Conservation (phyloP, 1,140 invertebrate species). For the Ganaspis sp. region DNA sequence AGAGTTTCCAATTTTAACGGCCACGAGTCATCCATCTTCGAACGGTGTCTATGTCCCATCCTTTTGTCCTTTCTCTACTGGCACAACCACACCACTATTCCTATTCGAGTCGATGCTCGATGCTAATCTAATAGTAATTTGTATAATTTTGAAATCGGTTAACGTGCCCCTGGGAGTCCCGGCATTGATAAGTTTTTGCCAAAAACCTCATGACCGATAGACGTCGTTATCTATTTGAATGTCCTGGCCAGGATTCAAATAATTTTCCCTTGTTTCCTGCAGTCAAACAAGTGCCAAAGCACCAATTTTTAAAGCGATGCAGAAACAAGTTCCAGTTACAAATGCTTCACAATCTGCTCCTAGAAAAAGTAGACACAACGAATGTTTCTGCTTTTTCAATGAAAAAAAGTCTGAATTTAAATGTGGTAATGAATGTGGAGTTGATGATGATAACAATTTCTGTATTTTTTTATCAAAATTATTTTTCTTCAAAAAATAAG, state of each 20-base stretch:
- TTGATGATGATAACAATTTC: no score
- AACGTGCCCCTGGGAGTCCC: constrained; percentile 42
- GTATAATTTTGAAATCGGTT: constrained; percentile 65
- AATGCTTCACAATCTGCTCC: no score
- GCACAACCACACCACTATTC: background rate
- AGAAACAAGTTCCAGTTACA: no score
- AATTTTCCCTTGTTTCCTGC: constrained; percentile 51
- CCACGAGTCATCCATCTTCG: constrained; percentile 57
- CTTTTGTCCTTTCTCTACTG: constrained; percentile 25
- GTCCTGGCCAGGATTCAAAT: constrained; percentile 54
- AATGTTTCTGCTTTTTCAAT: no score
- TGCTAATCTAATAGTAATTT: constrained; percentile 63
- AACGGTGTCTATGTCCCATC: constrained; percentile 43
- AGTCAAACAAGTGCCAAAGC: constrained; percentile 2
- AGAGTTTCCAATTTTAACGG: constrained; percentile 62
- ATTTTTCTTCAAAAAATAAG: no score
- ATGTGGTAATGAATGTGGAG: no score
- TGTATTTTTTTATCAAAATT: no score
- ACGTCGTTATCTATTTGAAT: constrained; percentile 47
- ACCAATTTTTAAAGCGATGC: background rate
- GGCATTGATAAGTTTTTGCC: constrained; percentile 61
- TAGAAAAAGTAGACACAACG: no score
- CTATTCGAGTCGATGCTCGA: constrained; percentile 53
- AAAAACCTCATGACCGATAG: constrained; percentile 59
- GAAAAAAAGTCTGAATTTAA: no score